Conservation (phyloP, 2,888 invertebrate genomes). For the Odontocerum albicorne region DNA sequence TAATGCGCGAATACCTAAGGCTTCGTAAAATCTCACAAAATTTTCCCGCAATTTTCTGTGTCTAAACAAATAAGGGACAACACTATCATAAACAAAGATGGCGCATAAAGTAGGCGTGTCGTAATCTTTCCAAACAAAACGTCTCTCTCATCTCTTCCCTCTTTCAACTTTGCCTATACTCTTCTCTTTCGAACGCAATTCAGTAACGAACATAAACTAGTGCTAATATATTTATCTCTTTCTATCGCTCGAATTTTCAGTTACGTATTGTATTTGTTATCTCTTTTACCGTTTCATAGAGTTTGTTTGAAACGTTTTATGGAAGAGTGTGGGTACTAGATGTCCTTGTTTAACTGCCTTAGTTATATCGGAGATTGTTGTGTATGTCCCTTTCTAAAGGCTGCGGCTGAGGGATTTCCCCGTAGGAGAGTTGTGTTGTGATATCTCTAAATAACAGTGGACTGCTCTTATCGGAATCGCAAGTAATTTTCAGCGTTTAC, state of each 20-base stretch:
- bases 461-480: constrained; percentile 58
- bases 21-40: constrained; percentile 9
- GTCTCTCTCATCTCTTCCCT: neutral
- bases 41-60: constrained; percentile 1
- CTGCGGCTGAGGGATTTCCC: constrained; percentile 47
- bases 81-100: constrained; percentile 34
- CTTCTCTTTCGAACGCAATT: neutral
- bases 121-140: constrained; percentile 9
- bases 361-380: too few relatives aligned
- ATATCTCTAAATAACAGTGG: constrained; percentile 62
- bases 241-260: neutral
- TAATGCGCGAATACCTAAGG: too few relatives aligned
- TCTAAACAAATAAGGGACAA: constrained; percentile 21
- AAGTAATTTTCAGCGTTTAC: constrained; percentile 59
- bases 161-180: neutral
- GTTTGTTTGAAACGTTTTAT: constrained; percentile 8
- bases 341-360: too few relatives aligned
- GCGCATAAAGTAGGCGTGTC: constrained; percentile 35
- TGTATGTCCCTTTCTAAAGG: constrained; percentile 43
- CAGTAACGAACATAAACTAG: neutral
- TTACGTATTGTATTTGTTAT: neutral
- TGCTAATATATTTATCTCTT: constrained; percentile 1
- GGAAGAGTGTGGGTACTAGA: constrained; percentile 40
- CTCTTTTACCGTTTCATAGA: constrained; percentile 10
- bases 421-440: constrained; percentile 62